phyloP scores from a whole-genome alignment of 2,113 vertebrate species.

The Tricholaema leucomelas region DNA sequence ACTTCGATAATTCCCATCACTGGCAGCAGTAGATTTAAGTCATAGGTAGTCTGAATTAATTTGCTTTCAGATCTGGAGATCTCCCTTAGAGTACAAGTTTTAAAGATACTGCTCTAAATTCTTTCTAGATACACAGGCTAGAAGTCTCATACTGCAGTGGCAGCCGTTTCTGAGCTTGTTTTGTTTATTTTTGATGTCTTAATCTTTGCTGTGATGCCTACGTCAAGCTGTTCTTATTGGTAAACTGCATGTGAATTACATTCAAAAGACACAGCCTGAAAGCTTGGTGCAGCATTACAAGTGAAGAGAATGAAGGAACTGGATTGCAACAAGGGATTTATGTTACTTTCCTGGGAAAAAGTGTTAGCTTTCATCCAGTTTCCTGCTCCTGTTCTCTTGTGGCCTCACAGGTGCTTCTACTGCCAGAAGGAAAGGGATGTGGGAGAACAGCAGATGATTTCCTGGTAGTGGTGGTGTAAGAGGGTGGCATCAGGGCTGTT shows the following conservation, averaged over 20 bases:
- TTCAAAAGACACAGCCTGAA: not conserved
- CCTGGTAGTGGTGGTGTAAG: not conserved
- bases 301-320: not conserved
- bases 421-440: fast-evolving
- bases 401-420: fast-evolving
- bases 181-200: not conserved
- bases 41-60: not conserved
- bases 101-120: not conserved
- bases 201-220: not conserved
- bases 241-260: fast-evolving
- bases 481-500: not conserved
- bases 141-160: not conserved
- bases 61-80: not conserved
- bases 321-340: not conserved
- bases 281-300: not conserved
- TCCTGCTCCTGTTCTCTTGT: not conserved
- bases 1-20: fast-evolving
- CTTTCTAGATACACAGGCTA: fast-evolving
- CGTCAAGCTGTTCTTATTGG: not conserved
- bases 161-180: not conserved
- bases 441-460: not conserved
- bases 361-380: fast-evolving
- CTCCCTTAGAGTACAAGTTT: not conserved
- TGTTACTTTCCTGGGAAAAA: not conserved
- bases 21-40: not conserved